These are phyloP conservation scores for Uria lomvia DNA, from an alignment of 2,113 vertebrate genomes.

Conservation along the genomic window DNA sequence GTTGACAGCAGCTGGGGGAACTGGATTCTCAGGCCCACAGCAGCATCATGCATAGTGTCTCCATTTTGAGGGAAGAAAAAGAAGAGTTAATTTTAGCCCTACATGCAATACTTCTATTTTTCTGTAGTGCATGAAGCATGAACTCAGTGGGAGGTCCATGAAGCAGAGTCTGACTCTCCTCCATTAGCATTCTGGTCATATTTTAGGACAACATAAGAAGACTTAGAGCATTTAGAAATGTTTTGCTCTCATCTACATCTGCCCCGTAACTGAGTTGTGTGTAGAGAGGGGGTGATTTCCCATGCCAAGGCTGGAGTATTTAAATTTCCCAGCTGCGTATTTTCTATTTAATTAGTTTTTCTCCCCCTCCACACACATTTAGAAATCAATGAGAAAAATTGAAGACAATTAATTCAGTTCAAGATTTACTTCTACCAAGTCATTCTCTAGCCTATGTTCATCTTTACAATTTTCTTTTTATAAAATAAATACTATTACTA, in stretches of 20 bases:
- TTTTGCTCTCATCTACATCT: conserved; percentile 8
- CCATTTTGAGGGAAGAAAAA: neutral
- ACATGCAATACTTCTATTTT: neutral
- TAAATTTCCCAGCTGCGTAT: neutral
- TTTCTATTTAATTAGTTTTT: neutral
- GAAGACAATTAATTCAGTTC: neutral
- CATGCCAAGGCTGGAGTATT: neutral
- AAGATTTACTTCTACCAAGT: neutral
- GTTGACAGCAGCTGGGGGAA: neutral
- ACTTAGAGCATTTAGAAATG: neutral
- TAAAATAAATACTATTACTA: neutral
- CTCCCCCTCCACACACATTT: neutral
- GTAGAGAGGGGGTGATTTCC: neutral
- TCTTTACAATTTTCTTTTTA: neutral
- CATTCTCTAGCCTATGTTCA: neutral
- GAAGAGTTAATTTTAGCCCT: conserved; percentile 17
- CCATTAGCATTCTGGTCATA: conserved; percentile 26
- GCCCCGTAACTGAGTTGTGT: neutral
- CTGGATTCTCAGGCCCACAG: neutral
- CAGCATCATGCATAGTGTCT: neutral
- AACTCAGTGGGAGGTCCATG: conserved; percentile 2
- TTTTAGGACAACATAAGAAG: conserved; percentile 13
- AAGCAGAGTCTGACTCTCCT: neutral
- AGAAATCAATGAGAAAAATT: neutral
- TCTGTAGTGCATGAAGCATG: neutral